Evolutionary conservation across 2,113 vertebrate species (phyloP).

Genomic region (Corvus moneduloides): DNA sequence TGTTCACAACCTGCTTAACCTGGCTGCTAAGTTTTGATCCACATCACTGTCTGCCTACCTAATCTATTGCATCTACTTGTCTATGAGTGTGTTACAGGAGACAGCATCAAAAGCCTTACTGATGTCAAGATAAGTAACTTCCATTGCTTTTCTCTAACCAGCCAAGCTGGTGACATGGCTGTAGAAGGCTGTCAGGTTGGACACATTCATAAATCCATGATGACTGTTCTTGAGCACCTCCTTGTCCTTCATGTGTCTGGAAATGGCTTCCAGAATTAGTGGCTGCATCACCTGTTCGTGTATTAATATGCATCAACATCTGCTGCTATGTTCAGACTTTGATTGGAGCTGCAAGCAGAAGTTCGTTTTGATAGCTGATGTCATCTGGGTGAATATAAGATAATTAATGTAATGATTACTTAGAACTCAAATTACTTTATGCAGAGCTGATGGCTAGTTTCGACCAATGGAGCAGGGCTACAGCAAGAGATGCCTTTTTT

Average conservation of each 20-base stretch:
- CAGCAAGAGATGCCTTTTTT: not conserved
- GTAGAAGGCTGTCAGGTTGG: not conserved
- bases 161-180: not conserved
- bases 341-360: not conserved
- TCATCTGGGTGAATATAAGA: not conserved
- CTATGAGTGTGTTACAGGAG: not conserved
- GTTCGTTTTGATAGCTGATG: conserved; percentile 23
- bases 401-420: conserved; percentile 13
- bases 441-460: not conserved
- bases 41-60: not conserved
- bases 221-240: not conserved
- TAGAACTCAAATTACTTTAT: conserved; percentile 14
- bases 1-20: not conserved
- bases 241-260: not conserved
- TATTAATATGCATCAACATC: conserved; percentile 15
- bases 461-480: not conserved
- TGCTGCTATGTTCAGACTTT: not conserved
- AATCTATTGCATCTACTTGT: not conserved
- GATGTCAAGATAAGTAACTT: not conserved
- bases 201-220: not conserved
- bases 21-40: not conserved
- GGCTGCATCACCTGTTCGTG: not conserved
- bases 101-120: not conserved
- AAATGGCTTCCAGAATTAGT: not conserved
- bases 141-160: not conserved